A percentile compares a stretch with the other conserved stretches of the same genome.
These are phyloP conservation scores for Psittacara wagleri DNA, from an alignment of 2,113 vertebrate genomes.

Conservation along the genomic window DNA sequence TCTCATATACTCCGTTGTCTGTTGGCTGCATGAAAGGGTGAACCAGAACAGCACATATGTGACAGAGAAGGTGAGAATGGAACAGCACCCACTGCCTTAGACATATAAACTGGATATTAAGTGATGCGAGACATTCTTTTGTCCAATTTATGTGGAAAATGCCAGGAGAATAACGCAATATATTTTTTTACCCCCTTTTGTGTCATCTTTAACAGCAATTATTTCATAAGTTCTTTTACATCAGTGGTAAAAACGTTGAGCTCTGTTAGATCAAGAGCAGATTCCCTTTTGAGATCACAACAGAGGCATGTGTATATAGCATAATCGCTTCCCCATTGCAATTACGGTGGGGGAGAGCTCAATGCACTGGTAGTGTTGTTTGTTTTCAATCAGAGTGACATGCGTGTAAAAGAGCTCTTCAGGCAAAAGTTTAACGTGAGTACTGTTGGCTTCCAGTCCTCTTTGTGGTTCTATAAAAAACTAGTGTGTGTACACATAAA, in stretches of 20 bases:
- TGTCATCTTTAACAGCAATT: background rate
- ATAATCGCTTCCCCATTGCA: background rate
- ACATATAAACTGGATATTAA: background rate
- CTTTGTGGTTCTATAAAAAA: background rate
- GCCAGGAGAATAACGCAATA: background rate
- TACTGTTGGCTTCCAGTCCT: background rate
- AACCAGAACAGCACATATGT: accelerated
- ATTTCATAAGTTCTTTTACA: background rate
- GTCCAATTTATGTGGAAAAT: background rate
- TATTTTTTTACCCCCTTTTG: background rate
- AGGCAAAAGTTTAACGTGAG: accelerated
- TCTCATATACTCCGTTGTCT: background rate
- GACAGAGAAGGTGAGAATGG: background rate
- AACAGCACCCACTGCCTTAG: background rate
- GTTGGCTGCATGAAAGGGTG: background rate
- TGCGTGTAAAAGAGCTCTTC: background rate
- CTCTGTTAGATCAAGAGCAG: background rate
- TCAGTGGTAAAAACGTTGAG: background rate
- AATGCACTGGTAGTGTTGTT: background rate
- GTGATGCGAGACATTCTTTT: background rate
- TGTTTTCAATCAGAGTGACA: background rate
- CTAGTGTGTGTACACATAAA: background rate
- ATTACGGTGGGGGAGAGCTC: background rate
- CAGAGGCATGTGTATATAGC: background rate
- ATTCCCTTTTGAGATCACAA: background rate